Percentiles rank a stretch among this genome's conserved stretches.
These are phyloP conservation scores for Geotrypetes seraphini DNA, from an alignment of 2,797 vertebrate genomes.

Conservation along the genomic window DNA sequence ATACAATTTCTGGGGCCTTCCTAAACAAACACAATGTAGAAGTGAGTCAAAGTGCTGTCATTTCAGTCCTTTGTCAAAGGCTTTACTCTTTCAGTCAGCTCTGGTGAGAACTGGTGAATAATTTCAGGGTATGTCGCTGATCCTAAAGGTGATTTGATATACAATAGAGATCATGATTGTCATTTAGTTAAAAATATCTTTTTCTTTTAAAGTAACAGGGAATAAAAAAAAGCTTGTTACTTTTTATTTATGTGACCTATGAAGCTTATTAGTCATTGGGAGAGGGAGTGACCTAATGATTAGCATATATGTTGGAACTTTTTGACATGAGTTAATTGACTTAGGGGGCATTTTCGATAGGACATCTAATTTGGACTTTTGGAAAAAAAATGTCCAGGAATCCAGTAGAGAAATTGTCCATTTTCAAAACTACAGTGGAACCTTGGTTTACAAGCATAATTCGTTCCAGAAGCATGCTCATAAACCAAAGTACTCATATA, in stretches of 20 bases:
- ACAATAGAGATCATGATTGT: conserved; percentile 28
- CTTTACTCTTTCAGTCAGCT: conserved; percentile 57
- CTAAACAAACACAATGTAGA: conserved; percentile 98
- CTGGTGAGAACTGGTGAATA: conserved; percentile 39
- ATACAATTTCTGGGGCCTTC: conserved; percentile 99
- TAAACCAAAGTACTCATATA: no score
- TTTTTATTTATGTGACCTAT: not conserved
- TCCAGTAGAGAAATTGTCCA: no score
- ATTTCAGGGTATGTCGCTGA: conserved; percentile 34
- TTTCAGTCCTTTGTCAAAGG: conserved; percentile 64
- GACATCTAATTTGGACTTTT: no score
- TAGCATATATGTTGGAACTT: no score
- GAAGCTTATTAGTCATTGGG: not conserved
- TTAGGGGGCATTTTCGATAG: no score
- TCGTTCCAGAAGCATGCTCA: no score
- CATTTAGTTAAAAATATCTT: conserved; percentile 16
- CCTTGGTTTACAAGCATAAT: no score
- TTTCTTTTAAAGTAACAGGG: not conserved
- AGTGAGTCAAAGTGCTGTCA: conserved; percentile 76
- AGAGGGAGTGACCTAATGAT: not conserved
- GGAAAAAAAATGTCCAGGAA: no score
- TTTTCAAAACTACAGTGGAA: no score
- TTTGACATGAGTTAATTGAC: no score
- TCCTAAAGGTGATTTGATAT: conserved; percentile 51
- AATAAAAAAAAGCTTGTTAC: not conserved